A percentile compares a stretch with the other conserved stretches of the same genome.
Evolutionary conservation across 2,113 vertebrate species (phyloP).

Genomic region (Callionymus lyra): DNA sequence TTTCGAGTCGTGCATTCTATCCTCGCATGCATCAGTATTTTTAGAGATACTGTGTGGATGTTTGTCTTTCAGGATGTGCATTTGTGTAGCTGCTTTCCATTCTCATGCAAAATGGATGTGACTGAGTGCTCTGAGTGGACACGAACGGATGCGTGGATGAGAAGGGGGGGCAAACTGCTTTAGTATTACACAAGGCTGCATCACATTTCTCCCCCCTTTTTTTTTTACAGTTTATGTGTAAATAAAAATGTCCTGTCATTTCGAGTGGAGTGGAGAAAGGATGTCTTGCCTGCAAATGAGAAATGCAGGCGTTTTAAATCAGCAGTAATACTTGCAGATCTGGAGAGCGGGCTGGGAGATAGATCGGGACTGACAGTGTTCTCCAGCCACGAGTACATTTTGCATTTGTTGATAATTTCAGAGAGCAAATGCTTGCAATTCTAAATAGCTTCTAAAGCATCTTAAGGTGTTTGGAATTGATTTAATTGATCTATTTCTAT

Average conservation of each 20-base stretch:
- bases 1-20: neutral
- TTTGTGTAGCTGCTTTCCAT: constrained; percentile 9
- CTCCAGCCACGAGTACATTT: constrained; percentile 20
- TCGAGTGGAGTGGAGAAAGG: constrained; percentile 6
- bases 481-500: too few relatives aligned
- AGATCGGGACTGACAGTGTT: constrained; percentile 31
- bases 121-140: constrained; percentile 21
- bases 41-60: neutral
- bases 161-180: constrained; percentile 2
- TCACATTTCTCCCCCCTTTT: constrained; percentile 15
- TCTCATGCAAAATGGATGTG: constrained; percentile 38
- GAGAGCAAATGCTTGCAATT: too few relatives aligned
- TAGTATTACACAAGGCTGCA: constrained; percentile 19
- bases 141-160: neutral
- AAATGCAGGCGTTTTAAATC: constrained; percentile 30
- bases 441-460: too few relatives aligned
- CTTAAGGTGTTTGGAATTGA: too few relatives aligned
- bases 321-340: constrained; percentile 13
- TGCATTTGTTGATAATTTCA: constrained; percentile 8
- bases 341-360: constrained; percentile 4
- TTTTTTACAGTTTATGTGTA: neutral
- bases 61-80: constrained; percentile 3
- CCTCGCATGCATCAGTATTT: neutral
- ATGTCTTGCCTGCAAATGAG: constrained; percentile 6
- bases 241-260: constrained; percentile 3